phyloP scores from a whole-genome alignment of 2,888 invertebrate species.

The Magallana nippona region DNA sequence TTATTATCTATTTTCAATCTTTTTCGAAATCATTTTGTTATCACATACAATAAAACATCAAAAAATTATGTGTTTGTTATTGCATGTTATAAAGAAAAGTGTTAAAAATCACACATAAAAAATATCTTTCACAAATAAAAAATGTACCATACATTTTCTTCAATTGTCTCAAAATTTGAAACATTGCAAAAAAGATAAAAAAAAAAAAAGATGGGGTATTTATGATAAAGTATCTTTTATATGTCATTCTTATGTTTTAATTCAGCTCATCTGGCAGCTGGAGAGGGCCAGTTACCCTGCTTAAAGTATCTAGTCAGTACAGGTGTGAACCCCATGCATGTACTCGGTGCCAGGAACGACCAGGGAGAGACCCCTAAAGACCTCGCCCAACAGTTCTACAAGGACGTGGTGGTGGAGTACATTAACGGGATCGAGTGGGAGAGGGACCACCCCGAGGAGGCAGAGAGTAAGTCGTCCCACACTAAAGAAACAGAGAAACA shows the following conservation, averaged over 20 bases:
- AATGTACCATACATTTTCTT: no score
- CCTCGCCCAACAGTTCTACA: constrained; percentile 80
- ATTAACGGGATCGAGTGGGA: constrained; percentile 80
- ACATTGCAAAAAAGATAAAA: no score
- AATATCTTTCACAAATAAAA: no score
- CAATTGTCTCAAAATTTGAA: no score
- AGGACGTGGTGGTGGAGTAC: constrained; percentile 79
- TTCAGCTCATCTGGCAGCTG: constrained; percentile 78
- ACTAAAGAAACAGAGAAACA: neutral
- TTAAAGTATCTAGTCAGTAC: constrained; percentile 79
- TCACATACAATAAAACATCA: no score
- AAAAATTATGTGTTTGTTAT: no score
- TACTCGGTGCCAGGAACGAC: constrained; percentile 79
- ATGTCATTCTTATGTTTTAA: constrained; percentile 4
- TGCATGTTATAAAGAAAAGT: no score
- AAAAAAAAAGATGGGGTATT: no score
- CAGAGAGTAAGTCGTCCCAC: constrained; percentile 73
- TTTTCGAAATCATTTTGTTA: no score
- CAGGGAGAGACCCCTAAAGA: constrained; percentile 80
- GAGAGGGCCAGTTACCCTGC: constrained; percentile 79
- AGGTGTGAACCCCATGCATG: constrained; percentile 71
- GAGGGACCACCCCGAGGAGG: constrained; percentile 79
- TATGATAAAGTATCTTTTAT: neutral
- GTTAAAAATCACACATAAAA: no score
- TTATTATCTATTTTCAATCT: no score